These are phyloP conservation scores for Heliconius hermathena DNA, from an alignment of 1,140 invertebrate species.

Conservation along the genomic window DNA sequence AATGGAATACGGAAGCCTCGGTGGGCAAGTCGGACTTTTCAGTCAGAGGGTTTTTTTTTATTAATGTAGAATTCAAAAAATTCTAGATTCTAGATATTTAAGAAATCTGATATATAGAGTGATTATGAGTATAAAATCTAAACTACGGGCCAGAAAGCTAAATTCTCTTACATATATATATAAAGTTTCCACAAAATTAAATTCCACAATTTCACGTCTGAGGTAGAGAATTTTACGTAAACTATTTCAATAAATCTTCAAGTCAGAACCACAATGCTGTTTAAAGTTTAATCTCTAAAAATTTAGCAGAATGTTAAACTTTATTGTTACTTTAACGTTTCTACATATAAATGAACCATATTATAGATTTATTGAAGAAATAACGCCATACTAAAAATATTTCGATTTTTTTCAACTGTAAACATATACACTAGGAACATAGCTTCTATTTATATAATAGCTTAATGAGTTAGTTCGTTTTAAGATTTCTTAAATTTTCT, in stretches of 20 bases:
- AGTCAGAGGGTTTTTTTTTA: too few relatives aligned
- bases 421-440: too few relatives aligned
- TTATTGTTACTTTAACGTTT: background rate
- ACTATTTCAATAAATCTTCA: constrained; percentile 22
- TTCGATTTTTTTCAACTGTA: too few relatives aligned
- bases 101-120: background rate
- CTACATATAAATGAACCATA: background rate
- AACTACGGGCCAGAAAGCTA: background rate
- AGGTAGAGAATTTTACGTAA: constrained; percentile 8
- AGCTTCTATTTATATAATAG: too few relatives aligned
- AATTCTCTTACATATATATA: background rate
- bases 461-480: too few relatives aligned
- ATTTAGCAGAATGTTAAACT: background rate
- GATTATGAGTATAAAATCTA: background rate
- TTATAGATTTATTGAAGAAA: too few relatives aligned
- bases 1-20: too few relatives aligned
- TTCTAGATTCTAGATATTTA: background rate
- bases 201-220: constrained; percentile 13
- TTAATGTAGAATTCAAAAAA: too few relatives aligned
- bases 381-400: too few relatives aligned
- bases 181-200: constrained; percentile 25
- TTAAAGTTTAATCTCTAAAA: background rate
- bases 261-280: background rate
- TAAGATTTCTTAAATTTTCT: too few relatives aligned
- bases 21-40: too few relatives aligned